phyloP scores from a whole-genome alignment of 2,113 vertebrate genomes.

The Neotragus pygmaeus region DNA sequence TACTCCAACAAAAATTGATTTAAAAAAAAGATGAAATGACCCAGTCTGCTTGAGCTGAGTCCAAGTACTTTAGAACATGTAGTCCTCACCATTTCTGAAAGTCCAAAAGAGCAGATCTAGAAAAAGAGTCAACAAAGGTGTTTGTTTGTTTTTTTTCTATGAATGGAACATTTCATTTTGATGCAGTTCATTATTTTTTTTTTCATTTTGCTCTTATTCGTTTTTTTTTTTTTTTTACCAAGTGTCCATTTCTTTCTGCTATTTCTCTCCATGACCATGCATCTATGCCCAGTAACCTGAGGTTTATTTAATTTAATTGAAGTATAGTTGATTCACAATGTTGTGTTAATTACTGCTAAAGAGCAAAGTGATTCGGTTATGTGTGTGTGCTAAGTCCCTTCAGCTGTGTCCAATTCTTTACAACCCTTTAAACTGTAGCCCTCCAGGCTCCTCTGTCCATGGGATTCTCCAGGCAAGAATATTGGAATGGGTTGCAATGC shows the following conservation, averaged over 20 bases:
- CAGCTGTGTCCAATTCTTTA: background rate
- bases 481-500: background rate
- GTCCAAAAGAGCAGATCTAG: background rate
- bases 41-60: background rate
- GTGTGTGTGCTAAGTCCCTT: background rate
- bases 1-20: background rate
- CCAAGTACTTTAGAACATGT: background rate
- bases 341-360: background rate
- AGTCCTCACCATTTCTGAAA: slow-evolving; percentile 16
- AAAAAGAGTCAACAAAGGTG: background rate
- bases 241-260: background rate
- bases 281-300: background rate
- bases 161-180: slow-evolving; percentile 10
- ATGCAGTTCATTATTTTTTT: background rate
- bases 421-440: background rate
- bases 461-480: background rate
- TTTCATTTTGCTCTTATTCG: background rate
- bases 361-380: background rate
- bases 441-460: background rate
- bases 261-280: background rate
- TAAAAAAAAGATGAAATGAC: background rate
- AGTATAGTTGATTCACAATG: background rate
- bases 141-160: background rate
- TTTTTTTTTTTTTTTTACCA: background rate
- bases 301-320: background rate